Evolutionary conservation across 1,140 invertebrate species (phyloP), one percentile per base, ranked within the genome.

Genomic region (Brachionus manjavacas): DNA sequence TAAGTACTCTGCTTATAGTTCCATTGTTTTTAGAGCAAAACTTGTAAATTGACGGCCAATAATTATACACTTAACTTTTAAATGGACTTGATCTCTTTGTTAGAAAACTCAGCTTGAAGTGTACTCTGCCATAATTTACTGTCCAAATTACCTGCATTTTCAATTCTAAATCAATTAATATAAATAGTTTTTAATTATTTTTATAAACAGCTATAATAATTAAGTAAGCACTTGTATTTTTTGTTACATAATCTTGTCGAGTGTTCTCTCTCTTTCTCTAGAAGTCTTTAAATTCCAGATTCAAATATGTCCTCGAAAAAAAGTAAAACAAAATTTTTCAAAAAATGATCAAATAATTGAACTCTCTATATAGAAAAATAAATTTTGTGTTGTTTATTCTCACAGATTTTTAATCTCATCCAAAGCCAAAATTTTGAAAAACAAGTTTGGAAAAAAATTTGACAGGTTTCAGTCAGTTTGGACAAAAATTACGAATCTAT

Each of bases 101-200:
- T 68, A 68, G 16, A 39, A 72, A 72, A 20, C 68, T 72, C 68
- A 39, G 68, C 39, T 72, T 72, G 68, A 72, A 68, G 25, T 68
- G 3, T 31, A 9, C 25, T 31, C 25, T 31, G 4, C 7, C 8
- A 14, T 31, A 68, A 68, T 39, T 68, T 68, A 31, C 66, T 68
- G 66, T 39, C 66, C 31, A 68, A 68, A 11, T 64, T 64, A 64
- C 55, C 55, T 64, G 20, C 12, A 64, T 64, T 64, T 64, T 46
- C 43, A 46, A 46, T 23, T 60, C n/a, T 2, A 16, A 16, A 25
- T 60, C 8, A 60, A 60, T 60, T 60, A 20, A 60, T 23, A 20
- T 60, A 60, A 60, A 60, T 60, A 60, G 52, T 23, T 23, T 60
- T 60, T 60, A 20, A 60, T 20, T 60, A 20, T 20, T 60, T 60